phyloP scores from a whole-genome alignment of 2,888 invertebrate species.

The Oligia fasciuncula region DNA sequence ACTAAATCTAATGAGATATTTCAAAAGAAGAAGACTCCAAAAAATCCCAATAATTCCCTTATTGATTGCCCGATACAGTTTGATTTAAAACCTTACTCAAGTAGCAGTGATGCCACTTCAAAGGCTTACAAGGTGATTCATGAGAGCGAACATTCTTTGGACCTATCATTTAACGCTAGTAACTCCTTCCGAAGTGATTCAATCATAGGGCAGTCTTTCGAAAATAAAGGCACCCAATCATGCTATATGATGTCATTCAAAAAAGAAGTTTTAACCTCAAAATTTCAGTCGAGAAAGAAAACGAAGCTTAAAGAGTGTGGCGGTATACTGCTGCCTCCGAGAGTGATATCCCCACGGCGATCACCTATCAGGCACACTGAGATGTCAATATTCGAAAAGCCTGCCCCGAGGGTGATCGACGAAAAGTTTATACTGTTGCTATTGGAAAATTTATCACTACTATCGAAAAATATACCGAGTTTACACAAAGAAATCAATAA shows the following conservation, averaged over 20 bases:
- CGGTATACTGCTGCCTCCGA: slow-evolving; percentile 46
- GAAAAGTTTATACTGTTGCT: slow-evolving; percentile 82
- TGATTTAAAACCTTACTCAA: slow-evolving; percentile 73
- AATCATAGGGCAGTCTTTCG: slow-evolving; percentile 46
- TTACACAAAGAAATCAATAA: slow-evolving; percentile 79
- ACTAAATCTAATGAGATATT: slow-evolving; percentile 64
- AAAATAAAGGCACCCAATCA: slow-evolving; percentile 72
- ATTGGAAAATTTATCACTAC: slow-evolving; percentile 78
- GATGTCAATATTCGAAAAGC: slow-evolving; percentile 71
- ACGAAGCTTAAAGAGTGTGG: slow-evolving; percentile 62
- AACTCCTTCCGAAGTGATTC: slow-evolving; percentile 61
- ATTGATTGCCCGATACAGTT: slow-evolving; percentile 56
- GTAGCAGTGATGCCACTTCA: slow-evolving; percentile 75
- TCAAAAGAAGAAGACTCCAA: slow-evolving; percentile 29
- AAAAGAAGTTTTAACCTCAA: slow-evolving; percentile 64
- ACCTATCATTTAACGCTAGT: slow-evolving; percentile 69
- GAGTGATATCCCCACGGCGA: slow-evolving; percentile 38
- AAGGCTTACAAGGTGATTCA: slow-evolving; percentile 69
- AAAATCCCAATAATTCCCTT: slow-evolving; percentile 13
- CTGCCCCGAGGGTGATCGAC: slow-evolving; percentile 76
- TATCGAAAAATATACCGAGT: slow-evolving; percentile 77
- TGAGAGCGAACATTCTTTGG: slow-evolving; percentile 70
- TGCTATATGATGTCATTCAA: slow-evolving; percentile 78
- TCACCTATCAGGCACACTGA: slow-evolving; percentile 59
- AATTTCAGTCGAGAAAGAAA: slow-evolving; percentile 68